Evolutionary conservation across 2,797 vertebrate genomes (phyloP).

Genomic region (Pipistrellus kuhlii): DNA sequence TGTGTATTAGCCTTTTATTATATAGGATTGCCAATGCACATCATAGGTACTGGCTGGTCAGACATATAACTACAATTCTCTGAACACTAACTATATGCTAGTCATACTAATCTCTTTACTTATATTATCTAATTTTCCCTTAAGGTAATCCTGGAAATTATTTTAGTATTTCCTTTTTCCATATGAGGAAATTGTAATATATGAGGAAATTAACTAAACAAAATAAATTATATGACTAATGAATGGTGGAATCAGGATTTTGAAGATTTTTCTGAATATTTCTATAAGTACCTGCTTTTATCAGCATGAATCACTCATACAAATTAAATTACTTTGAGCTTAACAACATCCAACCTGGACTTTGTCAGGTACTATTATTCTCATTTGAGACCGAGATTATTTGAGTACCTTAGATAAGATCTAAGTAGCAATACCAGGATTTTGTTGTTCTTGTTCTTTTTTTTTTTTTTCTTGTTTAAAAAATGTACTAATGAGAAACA

Average conservation of each 20-base stretch:
- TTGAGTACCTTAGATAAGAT: background rate
- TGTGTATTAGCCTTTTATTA: no score
- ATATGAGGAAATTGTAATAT: background rate
- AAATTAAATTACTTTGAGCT: slow-evolving; percentile 11
- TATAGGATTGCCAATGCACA: no score
- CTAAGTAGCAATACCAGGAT: background rate
- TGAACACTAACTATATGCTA: background rate
- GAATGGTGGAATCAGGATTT: background rate
- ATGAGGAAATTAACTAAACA: background rate
- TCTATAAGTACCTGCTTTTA: background rate
- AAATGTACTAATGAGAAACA: slow-evolving; percentile 39
- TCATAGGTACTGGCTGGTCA: no score
- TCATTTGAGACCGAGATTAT: background rate
- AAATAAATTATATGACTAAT: background rate
- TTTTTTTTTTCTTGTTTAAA: slow-evolving; percentile 34
- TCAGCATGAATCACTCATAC: background rate
- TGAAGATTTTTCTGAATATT: background rate
- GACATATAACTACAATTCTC: background rate
- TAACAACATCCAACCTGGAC: background rate
- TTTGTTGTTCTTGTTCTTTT: slow-evolving; percentile 26
- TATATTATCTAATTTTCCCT: slow-evolving; percentile 27
- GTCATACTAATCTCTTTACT: background rate
- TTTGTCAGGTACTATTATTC: background rate
- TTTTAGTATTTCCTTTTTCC: background rate
- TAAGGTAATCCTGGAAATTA: slow-evolving; percentile 26